Evolutionary conservation across 2,113 vertebrate species (phyloP), one percentile per base, ranked within the genome.

Genomic region (Thymallus thymallus): DNA sequence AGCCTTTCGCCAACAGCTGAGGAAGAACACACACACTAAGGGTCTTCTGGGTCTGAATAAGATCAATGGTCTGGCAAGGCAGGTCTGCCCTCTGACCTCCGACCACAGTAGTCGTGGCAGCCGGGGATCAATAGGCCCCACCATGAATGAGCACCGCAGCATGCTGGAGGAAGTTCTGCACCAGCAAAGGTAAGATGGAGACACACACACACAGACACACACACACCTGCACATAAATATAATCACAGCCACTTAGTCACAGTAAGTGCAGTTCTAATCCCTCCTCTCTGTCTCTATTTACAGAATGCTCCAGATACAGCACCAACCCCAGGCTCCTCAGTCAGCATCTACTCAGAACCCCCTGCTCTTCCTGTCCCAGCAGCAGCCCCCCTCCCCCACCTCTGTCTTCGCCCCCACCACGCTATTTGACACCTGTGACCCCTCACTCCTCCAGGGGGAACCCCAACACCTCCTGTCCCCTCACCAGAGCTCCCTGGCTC

Each of bases 221-320:
- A 69, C 41, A 71, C 6, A 64, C 72, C 51, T 0, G 4, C 24
- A 68, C 62, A 48, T 32, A 22, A 30, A 67, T 20, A 67, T n/a
- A 58, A 18, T 35, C 65, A 67, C 65, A 45, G 6, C 16, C 18
- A 67, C 30, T 24, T n/a, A 61, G 18, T 32, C 6, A 24, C 23
- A 64, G 10, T 64, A 26, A 26, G n/a, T 60, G 56, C 5, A 13
- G 3, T 3, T 60, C 56, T 23, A 22, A 60, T 72, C 46, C 18
- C 14, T 74, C 51, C 69, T 12, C 29, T 24, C 9, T 35, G 30
- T 80, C 68, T 22, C 60, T 48, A 62, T 86, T 81, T 82, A 86
- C 84, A 98, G 97, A 89, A 93, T 97, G 93, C 93, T 98, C n/a
- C 96, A 98, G 91, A 92, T 97, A 68, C 95, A 96, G 86, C 95